phyloP scores from a whole-genome alignment of 2,113 vertebrate species.

The Halcyon senegalensis region DNA sequence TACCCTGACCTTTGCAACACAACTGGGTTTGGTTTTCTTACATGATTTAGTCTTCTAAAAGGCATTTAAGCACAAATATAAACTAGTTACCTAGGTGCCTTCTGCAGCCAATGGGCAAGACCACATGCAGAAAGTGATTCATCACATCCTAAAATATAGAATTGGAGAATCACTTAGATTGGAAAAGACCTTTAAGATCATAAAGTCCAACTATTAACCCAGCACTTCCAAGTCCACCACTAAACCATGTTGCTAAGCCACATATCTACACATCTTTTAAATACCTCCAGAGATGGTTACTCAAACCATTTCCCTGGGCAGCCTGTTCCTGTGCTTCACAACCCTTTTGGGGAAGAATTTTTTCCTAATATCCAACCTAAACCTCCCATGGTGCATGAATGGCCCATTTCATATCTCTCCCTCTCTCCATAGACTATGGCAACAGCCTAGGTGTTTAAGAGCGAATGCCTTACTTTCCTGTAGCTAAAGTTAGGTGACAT shows the following conservation, averaged over 20 bases:
- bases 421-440: background rate
- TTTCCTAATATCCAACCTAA: background rate
- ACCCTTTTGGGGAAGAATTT: too few relatives aligned
- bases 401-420: background rate
- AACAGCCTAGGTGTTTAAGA: background rate
- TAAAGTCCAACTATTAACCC: background rate
- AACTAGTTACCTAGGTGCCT: background rate
- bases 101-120: background rate
- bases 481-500: background rate
- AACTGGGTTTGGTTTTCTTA: background rate
- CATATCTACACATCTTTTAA: background rate
- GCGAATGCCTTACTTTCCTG: rapidly evolving
- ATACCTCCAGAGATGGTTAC: background rate
- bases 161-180: background rate
- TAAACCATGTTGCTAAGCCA: background rate
- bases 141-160: background rate
- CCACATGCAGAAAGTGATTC: background rate
- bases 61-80: background rate
- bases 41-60: background rate
- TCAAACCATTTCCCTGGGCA: background rate
- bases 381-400: background rate
- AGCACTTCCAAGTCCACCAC: background rate
- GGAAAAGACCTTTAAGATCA: background rate
- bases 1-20: background rate
- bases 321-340: background rate